phyloP scores from a whole-genome alignment of 2,113 vertebrate species.

The Verasper variegatus region DNA sequence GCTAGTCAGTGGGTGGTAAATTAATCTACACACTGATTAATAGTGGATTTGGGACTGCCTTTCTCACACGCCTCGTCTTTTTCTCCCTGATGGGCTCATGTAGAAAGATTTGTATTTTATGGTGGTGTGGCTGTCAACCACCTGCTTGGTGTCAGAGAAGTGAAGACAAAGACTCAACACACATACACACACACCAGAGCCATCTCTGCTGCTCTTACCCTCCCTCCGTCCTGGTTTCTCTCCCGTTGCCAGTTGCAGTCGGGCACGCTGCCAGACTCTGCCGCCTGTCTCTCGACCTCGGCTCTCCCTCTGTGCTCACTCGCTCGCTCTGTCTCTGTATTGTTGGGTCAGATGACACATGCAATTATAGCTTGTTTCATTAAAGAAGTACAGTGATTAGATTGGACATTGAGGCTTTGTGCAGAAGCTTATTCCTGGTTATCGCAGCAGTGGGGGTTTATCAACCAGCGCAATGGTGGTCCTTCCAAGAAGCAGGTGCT shows the following conservation, averaged over 20 bases:
- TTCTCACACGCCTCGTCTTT: slow-evolving; percentile 42
- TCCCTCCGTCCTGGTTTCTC: slow-evolving; percentile 24
- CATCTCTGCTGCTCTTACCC: slow-evolving; percentile 1
- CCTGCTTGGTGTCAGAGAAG: slow-evolving; percentile 34
- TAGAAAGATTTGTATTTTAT: slow-evolving; percentile 54
- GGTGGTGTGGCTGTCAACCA: slow-evolving; percentile 35
- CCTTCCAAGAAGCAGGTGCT: slow-evolving; percentile 46
- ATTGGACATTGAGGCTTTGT: slow-evolving; percentile 60
- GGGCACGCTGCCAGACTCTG: slow-evolving; percentile 58
- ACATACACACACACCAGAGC: slow-evolving; percentile 5
- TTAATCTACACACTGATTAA: slow-evolving; percentile 68
- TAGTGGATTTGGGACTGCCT: slow-evolving; percentile 41
- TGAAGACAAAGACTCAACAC: slow-evolving; percentile 30
- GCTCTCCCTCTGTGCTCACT: slow-evolving; percentile 65
- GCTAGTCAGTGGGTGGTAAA: slow-evolving; percentile 61
- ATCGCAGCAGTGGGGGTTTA: slow-evolving; percentile 30
- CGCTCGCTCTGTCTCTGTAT: slow-evolving; percentile 54
- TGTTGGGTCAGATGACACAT: slow-evolving; percentile 72
- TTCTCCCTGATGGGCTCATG: slow-evolving; percentile 30
- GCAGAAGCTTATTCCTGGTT: slow-evolving; percentile 45
- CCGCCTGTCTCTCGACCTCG: slow-evolving; percentile 59
- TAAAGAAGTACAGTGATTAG: slow-evolving; percentile 64
- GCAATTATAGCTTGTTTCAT: slow-evolving; percentile 69
- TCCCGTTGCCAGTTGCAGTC: slow-evolving; percentile 64
- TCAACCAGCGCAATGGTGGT: slow-evolving; percentile 51